Evolutionary conservation across 2,113 vertebrate species (phyloP).

Genomic region (Megaleporinus macrocephalus): DNA sequence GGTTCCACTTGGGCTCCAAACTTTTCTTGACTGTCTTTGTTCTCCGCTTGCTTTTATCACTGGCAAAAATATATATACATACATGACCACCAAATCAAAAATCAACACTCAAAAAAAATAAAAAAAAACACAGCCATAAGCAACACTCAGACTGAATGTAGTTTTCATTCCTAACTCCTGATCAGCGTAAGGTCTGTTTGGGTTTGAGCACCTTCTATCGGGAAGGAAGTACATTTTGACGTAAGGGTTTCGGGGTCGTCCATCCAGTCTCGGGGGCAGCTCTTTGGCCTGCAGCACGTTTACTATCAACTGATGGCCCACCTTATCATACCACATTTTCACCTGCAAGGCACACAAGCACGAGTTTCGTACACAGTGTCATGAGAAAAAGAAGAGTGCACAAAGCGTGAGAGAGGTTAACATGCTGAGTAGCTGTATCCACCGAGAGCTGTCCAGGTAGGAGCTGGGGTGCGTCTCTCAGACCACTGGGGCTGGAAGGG

Average conservation of each 20-base stretch:
- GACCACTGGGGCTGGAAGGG: constrained; percentile 92
- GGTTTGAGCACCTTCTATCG: constrained; percentile 82
- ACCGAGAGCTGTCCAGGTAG: constrained; percentile 88
- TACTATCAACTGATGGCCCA: constrained; percentile 95
- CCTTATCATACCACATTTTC: constrained; percentile 98
- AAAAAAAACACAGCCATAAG: neutral
- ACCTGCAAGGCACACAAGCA: constrained; percentile 76
- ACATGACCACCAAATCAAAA: neutral
- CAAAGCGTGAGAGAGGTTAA: neutral
- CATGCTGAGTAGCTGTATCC: constrained; percentile 4
- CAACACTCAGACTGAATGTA: too few relatives aligned
- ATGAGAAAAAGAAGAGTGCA: neutral
- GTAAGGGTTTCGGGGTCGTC: constrained; percentile 94
- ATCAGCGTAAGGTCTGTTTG: too few relatives aligned
- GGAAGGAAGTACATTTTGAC: constrained; percentile 99
- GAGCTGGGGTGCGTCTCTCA: constrained; percentile 90
- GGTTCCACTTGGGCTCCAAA: constrained; percentile 97
- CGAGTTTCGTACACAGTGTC: neutral
- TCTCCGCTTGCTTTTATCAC: constrained; percentile 98
- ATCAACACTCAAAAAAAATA: too few relatives aligned
- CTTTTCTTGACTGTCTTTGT: constrained; percentile 97
- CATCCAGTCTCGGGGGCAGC: constrained; percentile 87
- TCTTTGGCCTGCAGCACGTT: constrained; percentile 94
- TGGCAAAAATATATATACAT: constrained; percentile 65
- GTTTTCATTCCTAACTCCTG: neutral